Evolutionary conservation across 2,888 invertebrate species (phyloP), one percentile per base, ranked within the genome.

Genomic region (Drosophila fulvimacula): DNA sequence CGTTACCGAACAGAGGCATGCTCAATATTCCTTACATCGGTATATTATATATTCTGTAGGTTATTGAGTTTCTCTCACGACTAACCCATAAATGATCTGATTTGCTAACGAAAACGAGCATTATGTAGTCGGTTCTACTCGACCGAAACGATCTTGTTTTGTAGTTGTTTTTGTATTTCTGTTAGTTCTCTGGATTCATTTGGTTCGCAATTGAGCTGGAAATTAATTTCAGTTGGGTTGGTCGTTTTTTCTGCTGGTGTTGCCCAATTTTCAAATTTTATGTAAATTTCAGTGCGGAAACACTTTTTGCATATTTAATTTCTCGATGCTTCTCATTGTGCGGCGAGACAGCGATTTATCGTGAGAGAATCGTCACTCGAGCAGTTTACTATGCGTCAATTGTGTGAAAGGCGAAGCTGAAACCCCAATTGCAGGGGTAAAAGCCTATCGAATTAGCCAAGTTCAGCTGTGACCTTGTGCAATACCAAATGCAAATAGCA

Each of bases 241-340:
- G 21, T 34, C 58, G 51, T 48, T 34, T 52, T 39, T 49, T 36
- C 7, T n/a, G 17, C 27, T 46, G 44, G 19, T 36, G 34, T 48
- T 60, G 44, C 58, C 67, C 70, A 61, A 59, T 72, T 68, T 73
- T 58, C 44, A 67, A 75, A 72, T 60, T 74, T 63, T 88, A 82
- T 83, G 86, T 72, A 80, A 83, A 88, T 83, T 74, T 72, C 57
- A 70, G 70, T 75, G 73, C 83, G 87, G 88, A 84, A 84, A 81
- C 59, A 52, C 46, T 72, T 75, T 80, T 72, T 70, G 86, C 72
- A 80, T 77, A 75, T 67, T 77, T 72, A 73, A 69, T 66, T 73
- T 65, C 21, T 60, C 53, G 30, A 75, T 73, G 85, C 69, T 76
- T 65, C 67, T 65, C 66, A 74, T 41, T 59, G 56, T 24, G 42